A percentile compares a stretch with the other conserved stretches of the same genome.
Conservation (phyloP, 2,113 vertebrate species). For the Symphodus melops region DNA sequence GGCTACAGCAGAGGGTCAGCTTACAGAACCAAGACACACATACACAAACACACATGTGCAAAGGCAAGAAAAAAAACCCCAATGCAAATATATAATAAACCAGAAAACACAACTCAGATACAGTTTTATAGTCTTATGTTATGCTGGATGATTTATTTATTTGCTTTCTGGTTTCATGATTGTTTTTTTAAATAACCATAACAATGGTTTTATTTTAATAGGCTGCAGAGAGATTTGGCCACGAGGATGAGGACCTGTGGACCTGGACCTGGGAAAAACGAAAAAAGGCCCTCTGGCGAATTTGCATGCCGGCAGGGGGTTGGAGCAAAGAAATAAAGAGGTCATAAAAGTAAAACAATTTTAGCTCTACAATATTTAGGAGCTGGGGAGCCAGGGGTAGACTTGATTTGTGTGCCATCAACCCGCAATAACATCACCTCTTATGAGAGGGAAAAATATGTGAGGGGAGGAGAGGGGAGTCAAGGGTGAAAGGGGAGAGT, state of each 20-base stretch:
- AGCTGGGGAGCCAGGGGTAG: slow-evolving; percentile 44
- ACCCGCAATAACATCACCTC: slow-evolving; percentile 74
- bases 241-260: slow-evolving; percentile 49
- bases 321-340: slow-evolving; percentile 69
- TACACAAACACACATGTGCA: slow-evolving; percentile 10
- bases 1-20: slow-evolving; percentile 65
- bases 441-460: slow-evolving; percentile 64
- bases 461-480: slow-evolving; percentile 54
- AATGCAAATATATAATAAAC: slow-evolving; percentile 20
- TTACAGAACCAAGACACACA: slow-evolving; percentile 66
- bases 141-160: slow-evolving; percentile 68
- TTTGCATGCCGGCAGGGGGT: slow-evolving; percentile 21
- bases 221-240: slow-evolving; percentile 50
- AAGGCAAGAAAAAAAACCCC: slow-evolving; percentile 28
- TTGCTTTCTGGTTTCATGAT: slow-evolving; percentile 68
- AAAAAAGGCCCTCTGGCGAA: slow-evolving; percentile 41
- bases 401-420: slow-evolving; percentile 79
- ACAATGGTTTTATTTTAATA: slow-evolving; percentile 70
- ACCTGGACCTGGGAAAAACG: slow-evolving; percentile 49
- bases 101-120: slow-evolving; percentile 42
- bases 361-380: slow-evolving; percentile 64
- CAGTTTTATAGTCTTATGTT: slow-evolving; percentile 34
- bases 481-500: slow-evolving; percentile 35
- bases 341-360: slow-evolving; percentile 82
- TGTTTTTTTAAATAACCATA: slow-evolving; percentile 78